Evolutionary conservation across 1,140 invertebrate species (phyloP).

Genomic region (Drosophila nikananu): DNA sequence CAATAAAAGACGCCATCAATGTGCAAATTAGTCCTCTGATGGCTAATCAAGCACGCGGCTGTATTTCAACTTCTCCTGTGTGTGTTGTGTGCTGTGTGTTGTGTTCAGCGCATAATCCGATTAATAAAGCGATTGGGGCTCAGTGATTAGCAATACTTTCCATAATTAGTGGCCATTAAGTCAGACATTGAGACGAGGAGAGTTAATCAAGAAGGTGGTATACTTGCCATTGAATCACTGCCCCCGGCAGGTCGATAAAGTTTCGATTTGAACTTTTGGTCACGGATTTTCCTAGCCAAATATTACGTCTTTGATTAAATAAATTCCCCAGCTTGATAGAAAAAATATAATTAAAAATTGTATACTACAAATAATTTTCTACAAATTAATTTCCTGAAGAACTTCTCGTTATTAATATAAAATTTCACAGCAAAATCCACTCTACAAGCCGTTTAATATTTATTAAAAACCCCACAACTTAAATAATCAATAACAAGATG

Average conservation of each 20-base stretch:
- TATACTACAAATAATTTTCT: too few relatives aligned
- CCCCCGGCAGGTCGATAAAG: conserved; percentile 30
- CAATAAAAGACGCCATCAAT: conserved; percentile 81
- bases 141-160: conserved; percentile 80
- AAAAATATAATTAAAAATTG: too few relatives aligned
- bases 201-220: conserved; percentile 20
- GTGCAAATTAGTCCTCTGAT: conserved; percentile 79
- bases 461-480: neutral
- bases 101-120: conserved; percentile 62
- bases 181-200: conserved; percentile 27
- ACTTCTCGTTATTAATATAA: too few relatives aligned
- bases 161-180: conserved; percentile 74
- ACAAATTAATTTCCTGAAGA: too few relatives aligned
- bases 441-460: neutral
- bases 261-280: conserved; percentile 21
- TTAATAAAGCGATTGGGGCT: conserved; percentile 77
- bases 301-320: neutral
- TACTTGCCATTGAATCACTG: neutral
- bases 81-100: conserved; percentile 25
- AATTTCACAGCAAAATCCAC: too few relatives aligned
- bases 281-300: neutral
- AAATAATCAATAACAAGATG: neutral
- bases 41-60: conserved; percentile 60
- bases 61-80: conserved; percentile 1
- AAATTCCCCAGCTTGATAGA: neutral